phyloP scores from a whole-genome alignment of 2,113 vertebrate species.

The Epinephelus moara region DNA sequence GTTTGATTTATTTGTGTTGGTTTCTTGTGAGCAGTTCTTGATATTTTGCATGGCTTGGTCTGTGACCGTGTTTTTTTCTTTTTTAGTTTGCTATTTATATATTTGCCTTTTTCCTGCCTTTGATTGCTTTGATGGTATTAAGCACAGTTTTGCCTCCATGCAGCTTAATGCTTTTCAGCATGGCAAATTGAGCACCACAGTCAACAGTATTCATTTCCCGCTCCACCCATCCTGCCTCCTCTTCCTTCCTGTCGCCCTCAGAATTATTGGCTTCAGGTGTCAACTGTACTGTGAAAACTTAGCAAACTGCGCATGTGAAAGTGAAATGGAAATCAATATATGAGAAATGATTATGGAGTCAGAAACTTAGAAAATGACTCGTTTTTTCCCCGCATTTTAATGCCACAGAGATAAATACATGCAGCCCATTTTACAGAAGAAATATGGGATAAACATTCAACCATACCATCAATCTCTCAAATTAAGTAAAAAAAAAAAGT shows the following conservation, averaged over 20 bases:
- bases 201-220: conserved; percentile 71
- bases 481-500: conserved; percentile 26
- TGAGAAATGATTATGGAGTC: conserved; percentile 34
- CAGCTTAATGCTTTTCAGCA: conserved; percentile 79
- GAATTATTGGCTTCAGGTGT: conserved; percentile 83
- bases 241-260: conserved; percentile 69
- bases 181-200: conserved; percentile 78
- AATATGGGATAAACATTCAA: conserved; percentile 44
- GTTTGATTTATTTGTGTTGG: conserved; percentile 61
- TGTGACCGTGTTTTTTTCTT: conserved; percentile 29
- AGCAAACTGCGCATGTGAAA: conserved; percentile 38
- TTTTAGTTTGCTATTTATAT: conserved; percentile 67
- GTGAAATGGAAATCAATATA: conserved; percentile 30
- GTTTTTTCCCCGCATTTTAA: conserved; percentile 39
- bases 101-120: conserved; percentile 64
- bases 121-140: conserved; percentile 83
- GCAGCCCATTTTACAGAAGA: conserved; percentile 23
- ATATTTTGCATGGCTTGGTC: conserved; percentile 80
- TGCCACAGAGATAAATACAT: conserved; percentile 26
- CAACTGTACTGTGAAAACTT: conserved; percentile 94
- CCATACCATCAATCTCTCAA: conserved; percentile 48
- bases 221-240: conserved; percentile 75
- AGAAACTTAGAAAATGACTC: conserved; percentile 30
- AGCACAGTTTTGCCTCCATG: conserved; percentile 76
- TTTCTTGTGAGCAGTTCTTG: conserved; percentile 65